Base-by-base conservation (phyloP, 2,113 vertebrate genomes). In the Motacilla tschutschensis region DNA sequence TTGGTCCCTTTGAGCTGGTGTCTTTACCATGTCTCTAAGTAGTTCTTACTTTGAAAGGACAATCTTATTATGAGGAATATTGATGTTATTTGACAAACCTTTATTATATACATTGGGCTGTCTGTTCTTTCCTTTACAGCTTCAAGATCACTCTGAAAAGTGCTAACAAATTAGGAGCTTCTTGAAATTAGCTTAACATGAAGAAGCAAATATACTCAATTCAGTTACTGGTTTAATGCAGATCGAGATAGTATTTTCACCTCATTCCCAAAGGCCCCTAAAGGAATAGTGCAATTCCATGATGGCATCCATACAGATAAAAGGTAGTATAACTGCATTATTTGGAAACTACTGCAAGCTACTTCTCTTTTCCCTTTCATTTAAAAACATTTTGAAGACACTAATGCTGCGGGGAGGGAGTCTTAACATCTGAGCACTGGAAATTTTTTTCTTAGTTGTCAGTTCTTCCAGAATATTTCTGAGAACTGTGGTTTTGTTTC, bases 171-270 rank as follows among this genome's bases (percentile, higher is more conserved):
- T 90, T 79, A 88, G 60, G 55, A 85, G 43, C 33, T 87, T 60
- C 78, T 92, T 92, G 77, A 91, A 93, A 94, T 83, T 53, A 84
- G 57, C 75, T 87, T 83, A 87, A 79, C 62, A 31, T 38, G 50
- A 88, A 73, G 72, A 84, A 92, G 75, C 71, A 92, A 90, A 92
- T 92, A 73, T 31, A 51, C 53, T 93, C 74, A 73, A 38, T 86
- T 88, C 60, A 57, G 79, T 84, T 92, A 79, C 76, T 71, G 54
- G 47, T 89, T 85, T 93, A 91, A 86, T 92, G 71, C 63, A 91
- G 72, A 88, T 92, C 75, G 82, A 84, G 59, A 79, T 87, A 93
- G 84, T 91, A 79, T 76, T 93, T 83, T 92, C 90, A 83, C 85
- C 91, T 82, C 67, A 48, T 75, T 88, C 46, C 81, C 64, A 83